These are phyloP conservation scores for Aethes cnicana DNA, from an alignment of 2,888 invertebrate genomes.

Conservation along the genomic window DNA sequence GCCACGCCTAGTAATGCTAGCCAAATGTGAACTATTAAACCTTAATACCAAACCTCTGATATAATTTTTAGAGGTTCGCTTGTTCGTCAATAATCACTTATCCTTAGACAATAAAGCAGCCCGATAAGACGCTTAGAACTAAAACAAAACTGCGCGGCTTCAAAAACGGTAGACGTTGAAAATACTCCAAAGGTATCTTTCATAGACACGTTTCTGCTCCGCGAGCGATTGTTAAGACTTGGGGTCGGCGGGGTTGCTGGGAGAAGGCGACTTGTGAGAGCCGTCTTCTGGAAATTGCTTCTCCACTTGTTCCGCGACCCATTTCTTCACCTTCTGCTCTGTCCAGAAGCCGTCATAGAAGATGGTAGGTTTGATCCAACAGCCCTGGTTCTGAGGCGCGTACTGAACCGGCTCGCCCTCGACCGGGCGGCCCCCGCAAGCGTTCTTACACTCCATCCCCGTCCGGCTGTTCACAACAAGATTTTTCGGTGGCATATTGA, in stretches of 20 bases:
- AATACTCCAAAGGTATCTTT: conserved; percentile 11
- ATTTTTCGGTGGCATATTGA: conserved; percentile 71
- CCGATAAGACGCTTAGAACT: no score
- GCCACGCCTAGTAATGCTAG: conserved; percentile 1
- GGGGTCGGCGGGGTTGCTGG: conserved; percentile 38
- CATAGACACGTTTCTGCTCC: background rate
- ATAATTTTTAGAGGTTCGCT: background rate
- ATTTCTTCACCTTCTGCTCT: conserved; percentile 78
- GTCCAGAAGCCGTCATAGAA: conserved; percentile 81
- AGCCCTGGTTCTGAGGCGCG: conserved; percentile 58
- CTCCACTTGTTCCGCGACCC: conserved; percentile 78
- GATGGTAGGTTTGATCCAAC: conserved; percentile 78
- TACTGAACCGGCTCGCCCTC: conserved; percentile 55
- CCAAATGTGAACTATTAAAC: background rate
- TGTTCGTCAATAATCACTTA: no score
- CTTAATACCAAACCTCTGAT: background rate
- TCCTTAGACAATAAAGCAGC: no score
- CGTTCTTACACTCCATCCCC: conserved; percentile 56
- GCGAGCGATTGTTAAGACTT: conserved; percentile 35
- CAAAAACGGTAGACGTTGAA: conserved; percentile 5
- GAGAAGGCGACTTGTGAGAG: conserved; percentile 42
- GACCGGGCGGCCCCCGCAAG: conserved; percentile 41
- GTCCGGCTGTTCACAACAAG: conserved; percentile 62
- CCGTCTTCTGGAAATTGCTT: conserved; percentile 71
- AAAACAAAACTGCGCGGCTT: no score